phyloP scores from a whole-genome alignment of 30 jellyfish, hydroid and myxozoan genomes.

The Cassiopea xamachana region DNA sequence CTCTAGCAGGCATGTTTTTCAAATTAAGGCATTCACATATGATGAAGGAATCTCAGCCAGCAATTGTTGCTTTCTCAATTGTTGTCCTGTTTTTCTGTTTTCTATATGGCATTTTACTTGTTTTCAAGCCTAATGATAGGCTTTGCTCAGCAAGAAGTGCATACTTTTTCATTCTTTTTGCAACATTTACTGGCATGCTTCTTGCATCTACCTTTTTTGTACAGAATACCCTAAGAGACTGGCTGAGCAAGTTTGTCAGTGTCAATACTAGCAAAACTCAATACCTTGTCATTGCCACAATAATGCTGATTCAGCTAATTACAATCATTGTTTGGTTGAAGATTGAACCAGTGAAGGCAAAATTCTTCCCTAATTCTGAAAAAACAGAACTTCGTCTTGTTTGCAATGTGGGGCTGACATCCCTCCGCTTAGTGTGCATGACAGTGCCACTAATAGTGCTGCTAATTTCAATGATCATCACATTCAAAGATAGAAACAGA shows the following conservation, averaged over 20 bases:
- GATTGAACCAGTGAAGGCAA: slow-evolving; percentile 61
- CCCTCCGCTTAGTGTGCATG: slow-evolving; percentile 60
- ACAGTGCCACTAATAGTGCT: slow-evolving; percentile 59
- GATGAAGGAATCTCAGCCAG: slow-evolving; percentile 53
- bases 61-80: slow-evolving; percentile 34
- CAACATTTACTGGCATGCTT: slow-evolving; percentile 44
- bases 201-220: slow-evolving; percentile 58
- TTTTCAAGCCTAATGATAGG: slow-evolving; percentile 60
- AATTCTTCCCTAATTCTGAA: slow-evolving; percentile 14
- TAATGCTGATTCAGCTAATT: slow-evolving; percentile 44
- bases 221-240: slow-evolving; percentile 35
- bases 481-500: slow-evolving; percentile 76
- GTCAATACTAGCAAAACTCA: slow-evolving; percentile 15
- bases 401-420: slow-evolving; percentile 64
- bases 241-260: slow-evolving; percentile 12
- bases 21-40: slow-evolving; percentile 49
- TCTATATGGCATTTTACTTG: slow-evolving; percentile 65
- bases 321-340: slow-evolving; percentile 51
- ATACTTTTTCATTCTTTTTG: slow-evolving; percentile 67
- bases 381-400: slow-evolving; percentile 46
- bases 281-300: slow-evolving; percentile 18
- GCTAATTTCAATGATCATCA: slow-evolving; percentile 59
- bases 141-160: slow-evolving; percentile 75
- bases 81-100: slow-evolving; percentile 63
- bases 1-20: slow-evolving; percentile 5